Percentiles rank a stretch among this genome's conserved stretches.
phyloP scores from a whole-genome alignment of 2,797 vertebrate genomes.

The Siniperca undulata region DNA sequence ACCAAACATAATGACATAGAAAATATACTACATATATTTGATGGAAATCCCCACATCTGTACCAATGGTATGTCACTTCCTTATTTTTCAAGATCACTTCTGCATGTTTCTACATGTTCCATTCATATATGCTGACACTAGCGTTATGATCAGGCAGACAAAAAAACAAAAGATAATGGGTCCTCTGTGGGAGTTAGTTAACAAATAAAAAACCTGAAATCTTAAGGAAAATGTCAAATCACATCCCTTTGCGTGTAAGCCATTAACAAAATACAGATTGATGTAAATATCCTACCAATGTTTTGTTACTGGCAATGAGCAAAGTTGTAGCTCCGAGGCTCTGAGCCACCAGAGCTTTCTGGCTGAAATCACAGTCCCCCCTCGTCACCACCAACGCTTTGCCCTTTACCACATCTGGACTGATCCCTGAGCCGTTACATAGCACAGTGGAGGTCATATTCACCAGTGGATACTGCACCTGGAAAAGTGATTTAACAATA shows the following conservation, averaged over 20 bases:
- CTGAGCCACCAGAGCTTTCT: conserved; percentile 91
- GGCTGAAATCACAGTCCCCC: conserved; percentile 87
- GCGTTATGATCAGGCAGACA: not conserved
- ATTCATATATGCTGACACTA: not conserved
- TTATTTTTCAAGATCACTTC: conserved; percentile 36
- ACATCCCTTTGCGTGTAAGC: not conserved
- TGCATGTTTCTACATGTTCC: not conserved
- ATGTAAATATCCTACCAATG: conserved; percentile 73
- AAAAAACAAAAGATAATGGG: not conserved
- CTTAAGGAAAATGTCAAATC: not conserved
- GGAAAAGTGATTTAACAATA: conserved; percentile 35
- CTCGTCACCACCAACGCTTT: conserved; percentile 90
- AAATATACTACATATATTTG: not conserved
- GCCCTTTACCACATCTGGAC: conserved; percentile 72
- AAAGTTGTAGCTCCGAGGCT: conserved; percentile 85
- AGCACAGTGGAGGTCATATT: conserved; percentile 86
- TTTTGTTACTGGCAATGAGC: conserved; percentile 86
- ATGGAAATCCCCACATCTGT: conserved; percentile 23
- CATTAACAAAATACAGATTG: not conserved
- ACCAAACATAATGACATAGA: not conserved
- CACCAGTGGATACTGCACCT: conserved; percentile 84
- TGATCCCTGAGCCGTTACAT: conserved; percentile 85
- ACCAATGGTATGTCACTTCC: conserved; percentile 7
- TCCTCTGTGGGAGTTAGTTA: not conserved
- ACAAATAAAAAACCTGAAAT: not conserved